phyloP scores from a whole-genome alignment of 2,888 invertebrate genomes.

The Drosophila affinis region DNA sequence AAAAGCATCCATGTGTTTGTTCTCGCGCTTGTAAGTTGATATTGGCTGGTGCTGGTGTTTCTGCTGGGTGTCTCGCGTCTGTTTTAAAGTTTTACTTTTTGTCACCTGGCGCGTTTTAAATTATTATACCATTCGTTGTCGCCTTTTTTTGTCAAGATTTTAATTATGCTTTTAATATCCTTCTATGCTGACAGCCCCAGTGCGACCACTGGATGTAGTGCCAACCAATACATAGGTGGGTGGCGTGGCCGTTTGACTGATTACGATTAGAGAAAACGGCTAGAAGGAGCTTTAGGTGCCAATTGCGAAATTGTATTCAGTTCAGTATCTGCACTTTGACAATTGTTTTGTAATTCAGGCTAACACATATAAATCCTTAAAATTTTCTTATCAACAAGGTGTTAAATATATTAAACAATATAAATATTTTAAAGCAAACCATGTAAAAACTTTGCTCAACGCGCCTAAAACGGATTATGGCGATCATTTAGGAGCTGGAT shows the following conservation, averaged over 20 bases:
- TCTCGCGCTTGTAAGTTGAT: slow-evolving; percentile 68
- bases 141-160: slow-evolving; percentile 52
- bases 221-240: slow-evolving; percentile 35
- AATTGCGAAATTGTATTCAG: slow-evolving; percentile 36
- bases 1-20: slow-evolving; percentile 45
- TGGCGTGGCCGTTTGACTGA: too few relatives aligned
- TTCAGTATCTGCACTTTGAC: slow-evolving; percentile 48
- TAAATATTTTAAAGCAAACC: too few relatives aligned
- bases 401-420: slow-evolving; percentile 46
- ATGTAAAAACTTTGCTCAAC: slow-evolving; percentile 33
- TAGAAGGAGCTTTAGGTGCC: slow-evolving; percentile 57
- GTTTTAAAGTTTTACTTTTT: slow-evolving; percentile 56
- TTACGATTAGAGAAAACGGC: neutral
- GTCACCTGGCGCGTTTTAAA: slow-evolving; percentile 54
- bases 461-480: slow-evolving; percentile 5
- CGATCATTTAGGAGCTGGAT: slow-evolving; percentile 16
- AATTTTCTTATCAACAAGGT: slow-evolving; percentile 56
- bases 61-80: slow-evolving; percentile 35
- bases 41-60: slow-evolving; percentile 12
- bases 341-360: slow-evolving; percentile 22
- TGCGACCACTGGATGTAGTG: slow-evolving; percentile 51
- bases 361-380: too few relatives aligned
- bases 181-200: slow-evolving; percentile 51
- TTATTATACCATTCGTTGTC: slow-evolving; percentile 74
- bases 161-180: slow-evolving; percentile 77